Evolutionary conservation across 2,113 vertebrate species (phyloP).

Genomic region (Parus major): DNA sequence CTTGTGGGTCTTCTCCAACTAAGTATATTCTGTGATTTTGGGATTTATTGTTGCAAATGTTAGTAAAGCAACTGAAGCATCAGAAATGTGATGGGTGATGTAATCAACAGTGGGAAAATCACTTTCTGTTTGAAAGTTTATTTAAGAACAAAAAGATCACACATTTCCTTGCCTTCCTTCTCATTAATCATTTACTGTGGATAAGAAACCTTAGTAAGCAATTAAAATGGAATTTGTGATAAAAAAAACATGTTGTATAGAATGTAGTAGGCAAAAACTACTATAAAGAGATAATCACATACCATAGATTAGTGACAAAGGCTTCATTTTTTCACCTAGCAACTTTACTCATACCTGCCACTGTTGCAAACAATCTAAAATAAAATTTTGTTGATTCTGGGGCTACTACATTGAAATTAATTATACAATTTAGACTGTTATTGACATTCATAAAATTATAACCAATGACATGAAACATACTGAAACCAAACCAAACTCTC

Average conservation of each 20-base stretch:
- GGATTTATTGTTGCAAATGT: neutral
- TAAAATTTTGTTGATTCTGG: neutral
- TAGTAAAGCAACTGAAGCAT: neutral
- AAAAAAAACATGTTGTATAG: neutral
- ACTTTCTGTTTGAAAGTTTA: neutral
- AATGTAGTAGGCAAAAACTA: neutral
- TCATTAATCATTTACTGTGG: neutral
- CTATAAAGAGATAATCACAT: neutral
- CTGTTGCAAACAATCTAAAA: neutral
- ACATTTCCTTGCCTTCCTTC: neutral
- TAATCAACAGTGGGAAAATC: neutral
- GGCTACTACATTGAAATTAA: neutral
- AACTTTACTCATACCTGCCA: neutral
- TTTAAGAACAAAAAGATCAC: neutral
- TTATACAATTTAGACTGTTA: neutral
- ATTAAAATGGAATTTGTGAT: constrained; percentile 16
- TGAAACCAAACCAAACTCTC: neutral
- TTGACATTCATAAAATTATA: neutral
- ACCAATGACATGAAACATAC: neutral
- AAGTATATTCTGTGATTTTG: neutral
- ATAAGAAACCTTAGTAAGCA: neutral
- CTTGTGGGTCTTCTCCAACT: neutral
- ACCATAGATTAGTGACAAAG: neutral
- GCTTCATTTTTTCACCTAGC: neutral
- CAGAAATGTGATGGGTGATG: neutral